Conservation (phyloP, 1,140 invertebrate genomes). For the Mercenaria mercenaria region DNA sequence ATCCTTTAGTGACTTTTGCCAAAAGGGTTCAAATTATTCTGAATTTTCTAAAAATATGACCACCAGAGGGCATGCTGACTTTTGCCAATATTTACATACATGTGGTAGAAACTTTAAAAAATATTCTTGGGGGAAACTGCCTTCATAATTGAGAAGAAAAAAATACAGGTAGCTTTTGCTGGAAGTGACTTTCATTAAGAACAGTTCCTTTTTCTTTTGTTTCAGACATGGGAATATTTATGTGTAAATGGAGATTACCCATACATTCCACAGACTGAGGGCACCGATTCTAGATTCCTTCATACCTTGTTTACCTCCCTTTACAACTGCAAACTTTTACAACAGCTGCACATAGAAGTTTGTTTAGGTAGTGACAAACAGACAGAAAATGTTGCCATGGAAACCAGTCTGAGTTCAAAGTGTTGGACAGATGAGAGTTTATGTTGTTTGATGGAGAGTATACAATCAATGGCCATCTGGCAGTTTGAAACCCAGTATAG, state of each 20-base stretch:
- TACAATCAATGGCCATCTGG: slow-evolving; percentile 20
- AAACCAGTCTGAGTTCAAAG: background rate
- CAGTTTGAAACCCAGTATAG: background rate
- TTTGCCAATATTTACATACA: no score
- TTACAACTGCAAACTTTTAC: slow-evolving; percentile 46
- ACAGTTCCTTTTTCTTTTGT: slow-evolving; percentile 13
- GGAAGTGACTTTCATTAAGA: no score
- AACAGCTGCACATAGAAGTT: background rate
- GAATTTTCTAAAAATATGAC: no score
- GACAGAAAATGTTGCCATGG: slow-evolving; percentile 2
- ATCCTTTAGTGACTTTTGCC: no score
- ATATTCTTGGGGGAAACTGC: no score
- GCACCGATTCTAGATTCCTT: background rate
- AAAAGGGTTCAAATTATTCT: no score
- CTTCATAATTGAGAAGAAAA: no score
- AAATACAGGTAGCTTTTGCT: no score
- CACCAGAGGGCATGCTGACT: no score
- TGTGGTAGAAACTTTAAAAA: no score
- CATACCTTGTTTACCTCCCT: slow-evolving; percentile 36
- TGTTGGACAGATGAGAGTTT: slow-evolving; percentile 7
- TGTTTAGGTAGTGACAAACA: background rate
- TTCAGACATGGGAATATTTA: slow-evolving; percentile 60
- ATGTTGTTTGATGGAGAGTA: slow-evolving; percentile 9
- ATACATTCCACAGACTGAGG: background rate
- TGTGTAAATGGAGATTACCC: slow-evolving; percentile 55